Evolutionary conservation across 2,113 vertebrate genomes (phyloP).

Genomic region (Prinia subflava): DNA sequence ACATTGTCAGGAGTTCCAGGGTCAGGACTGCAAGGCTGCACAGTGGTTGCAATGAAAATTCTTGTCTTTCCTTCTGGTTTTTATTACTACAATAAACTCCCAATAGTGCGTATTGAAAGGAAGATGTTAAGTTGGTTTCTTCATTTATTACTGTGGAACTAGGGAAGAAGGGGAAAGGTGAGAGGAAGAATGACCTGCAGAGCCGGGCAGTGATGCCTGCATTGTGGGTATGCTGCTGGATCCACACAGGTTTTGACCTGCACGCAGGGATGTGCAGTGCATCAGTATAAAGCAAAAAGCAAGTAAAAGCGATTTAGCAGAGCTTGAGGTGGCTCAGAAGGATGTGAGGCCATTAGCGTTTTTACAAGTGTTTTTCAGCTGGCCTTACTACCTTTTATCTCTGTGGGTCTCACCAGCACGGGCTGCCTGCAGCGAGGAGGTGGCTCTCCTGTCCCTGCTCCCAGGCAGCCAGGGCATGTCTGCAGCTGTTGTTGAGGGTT

Average conservation of each 20-base stretch:
- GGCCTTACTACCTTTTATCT: slow-evolving; percentile 28
- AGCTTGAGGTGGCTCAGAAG: slow-evolving; percentile 24
- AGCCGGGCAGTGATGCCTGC: background rate
- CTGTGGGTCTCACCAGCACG: background rate
- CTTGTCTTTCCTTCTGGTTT: background rate
- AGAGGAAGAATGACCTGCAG: background rate
- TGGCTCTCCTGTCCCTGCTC: background rate
- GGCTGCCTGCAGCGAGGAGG: background rate
- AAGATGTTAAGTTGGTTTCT: background rate
- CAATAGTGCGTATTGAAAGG: background rate
- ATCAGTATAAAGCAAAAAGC: slow-evolving; percentile 49
- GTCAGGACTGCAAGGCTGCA: background rate
- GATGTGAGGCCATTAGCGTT: background rate
- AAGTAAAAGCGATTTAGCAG: slow-evolving; percentile 36
- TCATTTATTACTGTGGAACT: background rate
- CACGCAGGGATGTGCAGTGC: background rate
- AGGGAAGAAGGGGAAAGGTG: background rate
- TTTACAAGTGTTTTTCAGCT: slow-evolving; percentile 36
- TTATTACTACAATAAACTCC: background rate
- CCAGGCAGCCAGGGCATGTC: background rate
- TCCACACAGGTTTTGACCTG: background rate
- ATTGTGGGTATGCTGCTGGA: fast-evolving
- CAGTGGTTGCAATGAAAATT: background rate
- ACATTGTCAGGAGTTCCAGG: slow-evolving; percentile 12
- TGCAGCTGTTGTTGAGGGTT: background rate